A percentile compares a stretch with the other conserved stretches of the same genome.
Evolutionary conservation across 2,797 vertebrate species (phyloP).

Genomic region (Melanotaenia pygmaea): DNA sequence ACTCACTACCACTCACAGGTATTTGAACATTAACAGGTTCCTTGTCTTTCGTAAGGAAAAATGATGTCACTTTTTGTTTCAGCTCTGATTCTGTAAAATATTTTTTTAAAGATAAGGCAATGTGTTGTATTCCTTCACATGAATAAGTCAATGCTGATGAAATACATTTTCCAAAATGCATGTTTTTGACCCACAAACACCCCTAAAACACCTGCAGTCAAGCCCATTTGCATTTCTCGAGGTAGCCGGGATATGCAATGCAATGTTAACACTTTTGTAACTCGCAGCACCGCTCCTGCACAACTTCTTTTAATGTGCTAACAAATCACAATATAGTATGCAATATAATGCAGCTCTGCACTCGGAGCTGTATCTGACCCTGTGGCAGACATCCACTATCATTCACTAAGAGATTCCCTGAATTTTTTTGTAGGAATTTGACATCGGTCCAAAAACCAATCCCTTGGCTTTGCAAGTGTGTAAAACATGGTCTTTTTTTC

Average conservation of each 20-base stretch:
- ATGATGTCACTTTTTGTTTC: background rate
- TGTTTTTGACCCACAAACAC: constrained; percentile 22
- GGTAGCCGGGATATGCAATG: constrained; percentile 13
- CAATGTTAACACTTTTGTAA: constrained; percentile 10
- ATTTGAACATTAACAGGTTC: background rate
- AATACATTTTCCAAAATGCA: background rate
- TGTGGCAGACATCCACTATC: constrained; percentile 55
- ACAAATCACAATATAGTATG: constrained; percentile 22
- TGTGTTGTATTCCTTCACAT: background rate
- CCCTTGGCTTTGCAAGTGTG: constrained; percentile 70
- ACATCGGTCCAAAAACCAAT: constrained; percentile 72
- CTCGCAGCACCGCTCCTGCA: constrained; percentile 18
- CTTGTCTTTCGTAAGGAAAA: background rate
- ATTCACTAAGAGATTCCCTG: constrained; percentile 49
- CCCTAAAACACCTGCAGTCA: constrained; percentile 56
- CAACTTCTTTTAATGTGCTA: constrained; percentile 40
- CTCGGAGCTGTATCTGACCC: constrained; percentile 69
- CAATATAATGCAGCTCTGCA: constrained; percentile 31
- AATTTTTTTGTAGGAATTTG: constrained; percentile 65
- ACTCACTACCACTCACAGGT: background rate
- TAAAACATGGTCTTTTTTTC: constrained; percentile 51
- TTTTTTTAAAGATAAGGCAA: background rate
- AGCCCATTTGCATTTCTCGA: constrained; percentile 32
- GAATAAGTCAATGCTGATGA: constrained; percentile 11
- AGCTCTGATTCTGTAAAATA: background rate